These are phyloP conservation scores for Cerceris ruficornis DNA, from an alignment of 2,888 invertebrate species.

Conservation along the genomic window DNA sequence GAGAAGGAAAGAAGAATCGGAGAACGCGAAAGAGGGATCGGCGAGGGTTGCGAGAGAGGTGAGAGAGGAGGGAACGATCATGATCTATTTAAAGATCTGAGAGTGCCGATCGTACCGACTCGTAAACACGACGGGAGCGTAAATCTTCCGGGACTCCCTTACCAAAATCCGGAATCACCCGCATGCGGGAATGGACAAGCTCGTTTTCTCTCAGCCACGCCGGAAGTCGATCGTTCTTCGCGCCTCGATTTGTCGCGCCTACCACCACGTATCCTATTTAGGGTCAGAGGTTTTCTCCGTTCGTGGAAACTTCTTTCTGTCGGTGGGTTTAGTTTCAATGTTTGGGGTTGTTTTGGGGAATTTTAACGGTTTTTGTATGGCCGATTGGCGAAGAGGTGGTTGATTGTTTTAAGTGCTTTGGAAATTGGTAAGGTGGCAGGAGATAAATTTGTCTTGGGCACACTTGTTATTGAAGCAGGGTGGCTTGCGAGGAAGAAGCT, in stretches of 20 bases:
- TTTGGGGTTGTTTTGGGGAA: neutral
- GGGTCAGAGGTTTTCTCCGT: conserved; percentile 15
- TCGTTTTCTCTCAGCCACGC: conserved; percentile 49
- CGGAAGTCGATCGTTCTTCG: conserved; percentile 70
- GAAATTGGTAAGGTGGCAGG: no score
- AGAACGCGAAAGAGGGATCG: neutral
- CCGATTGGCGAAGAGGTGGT: no score
- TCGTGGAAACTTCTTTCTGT: conserved; percentile 7
- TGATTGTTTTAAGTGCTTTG: no score
- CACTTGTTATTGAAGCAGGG: no score
- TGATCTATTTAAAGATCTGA: conserved; percentile 55
- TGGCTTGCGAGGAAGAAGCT: no score
- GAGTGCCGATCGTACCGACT: conserved; percentile 36
- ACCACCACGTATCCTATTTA: conserved; percentile 22
- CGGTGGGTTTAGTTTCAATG: neutral
- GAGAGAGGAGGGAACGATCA: conserved; percentile 18
- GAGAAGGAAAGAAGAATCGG: conserved; percentile 2
- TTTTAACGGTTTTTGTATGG: no score
- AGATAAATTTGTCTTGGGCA: no score
- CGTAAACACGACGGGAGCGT: conserved; percentile 30
- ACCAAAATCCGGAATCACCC: conserved; percentile 55
- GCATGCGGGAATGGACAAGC: conserved; percentile 44
- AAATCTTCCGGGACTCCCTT: conserved; percentile 45
- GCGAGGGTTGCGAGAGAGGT: conserved; percentile 4
- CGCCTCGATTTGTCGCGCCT: conserved; percentile 48